Evolutionary conservation across 2,113 vertebrate species (phyloP).

Genomic region (Acinonyx jubatus): DNA sequence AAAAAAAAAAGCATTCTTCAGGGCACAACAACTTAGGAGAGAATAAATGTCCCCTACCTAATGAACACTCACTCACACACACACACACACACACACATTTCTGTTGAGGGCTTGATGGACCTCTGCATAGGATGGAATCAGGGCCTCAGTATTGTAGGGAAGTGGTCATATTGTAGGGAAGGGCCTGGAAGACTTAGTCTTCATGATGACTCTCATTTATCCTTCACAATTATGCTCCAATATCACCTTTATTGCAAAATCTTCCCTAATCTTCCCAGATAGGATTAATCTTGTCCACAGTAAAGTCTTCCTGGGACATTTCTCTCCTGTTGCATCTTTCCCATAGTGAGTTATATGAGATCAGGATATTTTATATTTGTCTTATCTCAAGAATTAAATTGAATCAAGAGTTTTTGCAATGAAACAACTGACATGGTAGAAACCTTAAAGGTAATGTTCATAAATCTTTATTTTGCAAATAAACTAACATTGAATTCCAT

Average conservation of each 20-base stretch:
- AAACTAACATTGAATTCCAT: neutral
- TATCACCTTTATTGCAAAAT: neutral
- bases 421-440: neutral
- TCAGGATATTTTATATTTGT: neutral
- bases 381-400: conserved; percentile 37
- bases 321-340: neutral
- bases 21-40: neutral
- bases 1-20: neutral
- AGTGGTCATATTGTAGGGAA: neutral
- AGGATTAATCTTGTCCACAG: neutral
- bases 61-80: neutral
- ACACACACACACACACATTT: neutral
- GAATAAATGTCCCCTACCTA: neutral
- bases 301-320: neutral
- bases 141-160: neutral
- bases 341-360: conserved; percentile 6
- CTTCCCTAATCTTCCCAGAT: neutral
- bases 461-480: conserved; percentile 1
- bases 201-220: neutral
- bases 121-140: neutral
- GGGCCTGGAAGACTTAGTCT: neutral
- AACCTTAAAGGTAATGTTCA: conserved; percentile 17
- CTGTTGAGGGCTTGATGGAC: neutral
- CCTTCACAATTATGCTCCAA: neutral
- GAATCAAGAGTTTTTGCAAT: conserved; percentile 28